A percentile compares a stretch with the other conserved stretches of the same genome.
These are phyloP conservation scores for Tortricodes alternella DNA, from an alignment of 2,888 invertebrate genomes.

Conservation along the genomic window DNA sequence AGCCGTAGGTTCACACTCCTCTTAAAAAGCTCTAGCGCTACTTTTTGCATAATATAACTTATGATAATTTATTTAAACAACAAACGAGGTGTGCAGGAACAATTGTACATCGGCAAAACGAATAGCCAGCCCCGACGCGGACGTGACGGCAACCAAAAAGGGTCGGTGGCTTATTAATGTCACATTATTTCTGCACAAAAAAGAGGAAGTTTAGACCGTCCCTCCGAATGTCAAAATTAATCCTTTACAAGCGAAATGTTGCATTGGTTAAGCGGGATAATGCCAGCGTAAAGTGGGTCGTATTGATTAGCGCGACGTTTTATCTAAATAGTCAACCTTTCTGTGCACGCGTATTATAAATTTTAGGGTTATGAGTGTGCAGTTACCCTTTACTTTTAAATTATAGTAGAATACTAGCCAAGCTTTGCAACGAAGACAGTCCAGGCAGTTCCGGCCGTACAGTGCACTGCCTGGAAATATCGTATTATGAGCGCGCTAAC, in stretches of 20 bases:
- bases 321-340: too few relatives aligned
- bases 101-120: conserved; percentile 35
- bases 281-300: conserved; percentile 18
- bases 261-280: conserved; percentile 39
- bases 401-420: too few relatives aligned
- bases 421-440: too few relatives aligned
- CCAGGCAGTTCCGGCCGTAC: too few relatives aligned
- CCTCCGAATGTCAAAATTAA: conserved; percentile 68
- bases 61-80: conserved; percentile 24
- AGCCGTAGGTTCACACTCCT: too few relatives aligned
- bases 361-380: too few relatives aligned
- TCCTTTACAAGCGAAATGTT: conserved; percentile 50
- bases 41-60: neutral
- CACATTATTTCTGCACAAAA: conserved; percentile 64
- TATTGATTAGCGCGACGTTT: conserved; percentile 23
- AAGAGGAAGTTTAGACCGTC: conserved; percentile 58
- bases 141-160: conserved; percentile 58
- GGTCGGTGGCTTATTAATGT: conserved; percentile 68
- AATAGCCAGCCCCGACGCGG: conserved; percentile 52
- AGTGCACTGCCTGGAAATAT: too few relatives aligned
- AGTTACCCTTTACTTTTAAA: too few relatives aligned
- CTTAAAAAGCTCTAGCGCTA: too few relatives aligned
- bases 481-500: too few relatives aligned
- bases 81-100: conserved; percentile 24
- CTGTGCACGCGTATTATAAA: too few relatives aligned